Conservation (phyloP, 2,797 vertebrate genomes). For the Myotis vivesi region DNA sequence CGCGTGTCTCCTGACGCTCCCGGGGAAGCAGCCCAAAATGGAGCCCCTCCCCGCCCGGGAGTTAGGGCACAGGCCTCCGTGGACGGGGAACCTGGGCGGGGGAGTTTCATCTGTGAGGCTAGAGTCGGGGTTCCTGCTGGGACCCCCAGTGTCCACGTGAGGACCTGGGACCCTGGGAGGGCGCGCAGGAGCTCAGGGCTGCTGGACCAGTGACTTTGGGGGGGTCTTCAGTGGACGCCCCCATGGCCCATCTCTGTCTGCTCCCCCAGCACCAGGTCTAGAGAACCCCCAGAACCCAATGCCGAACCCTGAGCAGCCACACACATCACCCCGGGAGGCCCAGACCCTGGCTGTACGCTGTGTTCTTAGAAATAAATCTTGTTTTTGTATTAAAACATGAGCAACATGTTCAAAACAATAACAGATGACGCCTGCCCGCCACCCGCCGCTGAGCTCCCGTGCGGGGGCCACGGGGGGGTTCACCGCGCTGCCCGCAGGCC, state of each 20-base stretch:
- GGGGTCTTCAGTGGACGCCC: background rate
- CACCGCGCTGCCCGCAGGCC: constrained; percentile 60
- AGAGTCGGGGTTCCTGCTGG: rapidly evolving
- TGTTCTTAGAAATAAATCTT: background rate
- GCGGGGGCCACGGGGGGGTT: background rate
- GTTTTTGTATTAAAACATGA: background rate
- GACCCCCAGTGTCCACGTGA: background rate
- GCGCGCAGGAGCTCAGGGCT: too few relatives aligned
- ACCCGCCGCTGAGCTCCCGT: background rate
- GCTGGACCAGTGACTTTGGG: rapidly evolving
- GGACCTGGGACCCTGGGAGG: too few relatives aligned
- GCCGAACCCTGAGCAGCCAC: rapidly evolving
- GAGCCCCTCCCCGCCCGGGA: background rate
- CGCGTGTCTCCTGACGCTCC: rapidly evolving
- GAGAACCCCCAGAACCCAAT: background rate
- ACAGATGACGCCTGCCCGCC: constrained; percentile 25
- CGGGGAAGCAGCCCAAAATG: background rate
- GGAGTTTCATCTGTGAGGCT: too few relatives aligned
- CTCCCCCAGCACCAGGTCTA: background rate
- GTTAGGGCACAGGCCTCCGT: rapidly evolving
- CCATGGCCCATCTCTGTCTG: too few relatives aligned
- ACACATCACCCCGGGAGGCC: rapidly evolving
- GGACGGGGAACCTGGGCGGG: rapidly evolving
- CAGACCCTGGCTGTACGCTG: background rate
- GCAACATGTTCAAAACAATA: constrained; percentile 43